Evolutionary conservation across 2,797 vertebrate species (phyloP).

Genomic region (Limosa lapponica): DNA sequence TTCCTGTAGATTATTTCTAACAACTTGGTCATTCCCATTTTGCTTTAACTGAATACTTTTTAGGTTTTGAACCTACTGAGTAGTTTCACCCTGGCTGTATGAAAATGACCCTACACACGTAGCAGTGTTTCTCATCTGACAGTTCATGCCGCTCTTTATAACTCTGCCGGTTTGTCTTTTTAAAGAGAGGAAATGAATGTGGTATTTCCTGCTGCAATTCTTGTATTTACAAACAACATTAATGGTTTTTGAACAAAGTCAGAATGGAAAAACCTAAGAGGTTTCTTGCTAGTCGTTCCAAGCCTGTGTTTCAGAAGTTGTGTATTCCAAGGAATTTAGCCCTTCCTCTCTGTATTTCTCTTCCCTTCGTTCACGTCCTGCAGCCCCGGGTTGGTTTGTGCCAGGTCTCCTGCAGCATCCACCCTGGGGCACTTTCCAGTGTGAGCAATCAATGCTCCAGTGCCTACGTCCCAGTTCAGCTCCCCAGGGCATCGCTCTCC

Average conservation of each 20-base stretch:
- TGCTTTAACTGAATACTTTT: not conserved
- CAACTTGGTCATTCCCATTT: not conserved
- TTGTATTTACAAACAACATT: not conserved
- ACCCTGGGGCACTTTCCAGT: accelerated
- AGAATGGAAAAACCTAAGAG: not conserved
- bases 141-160: not conserved
- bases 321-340: not conserved
- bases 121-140: not conserved
- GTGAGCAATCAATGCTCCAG: not conserved
- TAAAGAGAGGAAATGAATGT: not conserved
- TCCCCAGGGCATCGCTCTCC: not conserved
- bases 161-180: not conserved
- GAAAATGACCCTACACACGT: not conserved
- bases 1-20: not conserved
- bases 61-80: not conserved
- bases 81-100: not conserved
- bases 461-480: not conserved
- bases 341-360: not conserved
- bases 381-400: not conserved
- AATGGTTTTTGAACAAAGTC: not conserved
- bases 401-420: not conserved
- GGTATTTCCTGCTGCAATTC: not conserved
- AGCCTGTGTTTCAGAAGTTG: not conserved
- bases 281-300: not conserved
- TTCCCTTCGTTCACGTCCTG: not conserved